Evolutionary conservation across 2,113 vertebrate genomes (phyloP), one percentile per base, ranked within the genome.

Genomic region (Eidolon helvum): DNA sequence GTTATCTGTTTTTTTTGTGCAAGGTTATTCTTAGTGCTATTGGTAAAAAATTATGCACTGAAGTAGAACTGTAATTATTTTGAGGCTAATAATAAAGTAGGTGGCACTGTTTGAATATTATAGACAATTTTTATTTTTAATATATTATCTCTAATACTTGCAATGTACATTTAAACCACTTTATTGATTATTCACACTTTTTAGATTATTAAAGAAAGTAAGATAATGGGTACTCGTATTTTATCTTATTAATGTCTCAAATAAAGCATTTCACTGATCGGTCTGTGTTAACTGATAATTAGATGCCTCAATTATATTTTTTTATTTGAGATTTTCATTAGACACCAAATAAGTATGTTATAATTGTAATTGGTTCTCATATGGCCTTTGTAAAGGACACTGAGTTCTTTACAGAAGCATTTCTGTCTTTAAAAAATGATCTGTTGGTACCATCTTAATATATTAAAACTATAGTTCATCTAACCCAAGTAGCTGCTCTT

Each of bases 151-250:
- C 82, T 94, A 87, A 57, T 90, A 53, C 69, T 59, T 84, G 12
- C 68, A 48, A 50, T 61, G 0, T 88, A 63, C 68, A 59, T 14
- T 84, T 59, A 87, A 90, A 72, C 2, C n/a, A 72, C 22, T 90
- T 85, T 75, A 77, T 45, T 72, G 28, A 53, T 87, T 87, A 77
- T 35, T 66, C 19, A 71, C 8, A 72, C 45, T 71, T 45, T 30
- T 90, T 77, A 87, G 48, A 75, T 94, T 92, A 92, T 78, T 90
- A 92, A 87, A 38, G 63, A 91, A 97, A 84, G 50, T 48, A 96
- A 50, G 43, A 78, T 78, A 83, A 89, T 95, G 69, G 10, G 30
- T 4, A 66, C 77, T 93, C 19, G 48, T 33, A 90, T 77, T 90
- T 97, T 92, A 92, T 93, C 43, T 82, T 78, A 71, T 59, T 97